Base-by-base conservation (phyloP, 2,113 vertebrate genomes). In the Cisticola juncidis region DNA sequence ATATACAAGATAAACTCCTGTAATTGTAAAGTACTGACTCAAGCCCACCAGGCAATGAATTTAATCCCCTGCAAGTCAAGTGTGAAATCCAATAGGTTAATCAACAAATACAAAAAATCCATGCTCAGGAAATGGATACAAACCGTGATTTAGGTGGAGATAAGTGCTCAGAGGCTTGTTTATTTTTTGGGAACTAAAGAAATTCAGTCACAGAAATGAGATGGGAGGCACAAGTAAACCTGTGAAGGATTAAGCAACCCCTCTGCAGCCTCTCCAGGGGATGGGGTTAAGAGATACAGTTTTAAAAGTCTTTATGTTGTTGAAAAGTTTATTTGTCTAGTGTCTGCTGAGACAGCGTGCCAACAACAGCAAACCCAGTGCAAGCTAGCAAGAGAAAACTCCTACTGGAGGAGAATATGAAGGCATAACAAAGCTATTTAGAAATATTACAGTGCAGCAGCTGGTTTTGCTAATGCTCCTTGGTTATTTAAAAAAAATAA, bases 401-500 rank as follows among this genome's bases (percentile, higher is more conserved):
- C 68, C 85, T 88, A 45, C 86, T 94, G 40, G 73, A 86, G 23
- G 71, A 74, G 92, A 77, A 78, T 60, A 61, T 82, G 87, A 89
- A 95, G 76, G 83, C 68, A 70, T 86, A 81, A 81, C 71, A 83
- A 66, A 94, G 53, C 86, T 88, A 36, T 95, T 97, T 80, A 93
- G 91, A 95, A 92, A 81, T 74, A 79, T 73, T 79, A 20, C 80
- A 95, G 73, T 80, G 60, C 80, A 94, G 56, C 95, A 96, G 95
- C 96, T 97, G 94, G 38, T 90, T 91, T 83, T 95, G 73, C 82
- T 97, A 87, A 94, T 93, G 58, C 70, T 90, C 44, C 58, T 86
- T 91, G 33, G 25, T 86, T 82, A 60, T 87, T 96, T 83, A 8
- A 74, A 84, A 95, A 85, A 82, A 90, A 94, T 62, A 86, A 72